Evolutionary conservation across 2,888 invertebrate species (phyloP), one percentile per base, ranked within the genome.

Genomic region (Nomada ferruginata): DNA sequence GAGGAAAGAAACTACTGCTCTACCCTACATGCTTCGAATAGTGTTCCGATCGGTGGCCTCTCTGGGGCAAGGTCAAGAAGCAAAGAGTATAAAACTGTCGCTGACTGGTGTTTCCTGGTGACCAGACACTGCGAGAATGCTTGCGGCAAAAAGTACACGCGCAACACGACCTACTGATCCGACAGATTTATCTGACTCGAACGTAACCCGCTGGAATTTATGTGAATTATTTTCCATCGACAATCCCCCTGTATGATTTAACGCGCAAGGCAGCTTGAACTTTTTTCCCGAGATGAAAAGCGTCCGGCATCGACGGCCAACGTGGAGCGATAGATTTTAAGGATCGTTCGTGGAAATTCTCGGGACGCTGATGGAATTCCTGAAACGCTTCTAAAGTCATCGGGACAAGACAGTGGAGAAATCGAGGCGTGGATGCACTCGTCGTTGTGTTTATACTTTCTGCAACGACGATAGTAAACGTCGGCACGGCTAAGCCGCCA

Each of bases 21-120:
- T 86, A 82, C 81, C 84, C 82, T 76, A 82, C 89, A 84, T 86
- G 84, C 87, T 76, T 73, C 85, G 84, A 83, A 84, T 84, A 84
- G 79, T 84, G 77, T 77, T 78, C 82, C 82, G 78, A 82, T 79
- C 87, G 81, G 88, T 76, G 85, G 82, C 82, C 84, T 87, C 88
- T 89, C 85, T 88, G 89, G 88, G 89, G 87, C 88, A 88, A 88
- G 89, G 89, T 88, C 89, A 88, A 89, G 86, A 87, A 87, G 89
- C 86, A 86, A 84, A 84, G 79, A 89, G 84, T 84, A 89, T 78
- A 88, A 85, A 89, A 88, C 86, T 89, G 86, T 89, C 87, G 80
- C 87, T 84, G 78, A 65, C 64, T 74, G 80, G 68, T 78, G 74
- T 83, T 76, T 76, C 82, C 78, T 71, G 78, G 60, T 57, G 66